A percentile compares a stretch with the other conserved stretches of the same genome.
phyloP scores from a whole-genome alignment of 2,888 invertebrate species.

The Dynastes maya region DNA sequence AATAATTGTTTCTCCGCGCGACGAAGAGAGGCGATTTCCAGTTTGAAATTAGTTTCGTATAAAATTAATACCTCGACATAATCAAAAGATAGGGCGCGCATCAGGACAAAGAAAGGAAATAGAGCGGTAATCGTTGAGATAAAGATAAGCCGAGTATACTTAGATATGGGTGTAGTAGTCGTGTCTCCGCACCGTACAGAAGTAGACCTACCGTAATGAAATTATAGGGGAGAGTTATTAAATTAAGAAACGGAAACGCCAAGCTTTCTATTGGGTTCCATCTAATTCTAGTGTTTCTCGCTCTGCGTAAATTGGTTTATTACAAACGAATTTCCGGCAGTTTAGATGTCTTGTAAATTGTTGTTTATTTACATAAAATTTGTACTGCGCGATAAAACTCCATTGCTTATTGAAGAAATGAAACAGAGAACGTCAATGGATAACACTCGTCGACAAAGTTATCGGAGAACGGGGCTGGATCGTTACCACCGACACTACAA shows the following conservation, averaged over 20 bases:
- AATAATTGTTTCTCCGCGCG: slow-evolving; percentile 59
- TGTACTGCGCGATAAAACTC: no score
- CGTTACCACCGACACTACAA: no score
- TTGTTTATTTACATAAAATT: no score
- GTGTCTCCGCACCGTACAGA: not conserved
- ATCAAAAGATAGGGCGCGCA: slow-evolving; percentile 1
- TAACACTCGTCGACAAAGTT: no score
- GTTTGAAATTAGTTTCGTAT: slow-evolving; percentile 54
- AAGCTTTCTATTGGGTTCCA: not conserved
- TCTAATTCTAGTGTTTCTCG: not conserved
- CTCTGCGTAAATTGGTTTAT: slow-evolving; percentile 5
- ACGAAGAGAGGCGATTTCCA: slow-evolving; percentile 52
- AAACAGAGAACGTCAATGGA: no score
- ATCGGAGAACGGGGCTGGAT: no score
- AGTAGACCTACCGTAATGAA: not conserved
- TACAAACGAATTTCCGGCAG: not conserved
- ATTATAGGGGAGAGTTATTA: slow-evolving; percentile 7
- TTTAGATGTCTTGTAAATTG: not conserved
- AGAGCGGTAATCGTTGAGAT: slow-evolving; percentile 5
- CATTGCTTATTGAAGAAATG: no score
- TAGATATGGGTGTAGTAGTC: not conserved
- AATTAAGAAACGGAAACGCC: slow-evolving; percentile 23
- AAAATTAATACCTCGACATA: slow-evolving; percentile 45
- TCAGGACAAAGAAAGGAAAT: not conserved
- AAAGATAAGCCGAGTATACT: not conserved